Evolutionary conservation across 2,888 invertebrate genomes (phyloP).

Genomic region (Loripinus fragilis): DNA sequence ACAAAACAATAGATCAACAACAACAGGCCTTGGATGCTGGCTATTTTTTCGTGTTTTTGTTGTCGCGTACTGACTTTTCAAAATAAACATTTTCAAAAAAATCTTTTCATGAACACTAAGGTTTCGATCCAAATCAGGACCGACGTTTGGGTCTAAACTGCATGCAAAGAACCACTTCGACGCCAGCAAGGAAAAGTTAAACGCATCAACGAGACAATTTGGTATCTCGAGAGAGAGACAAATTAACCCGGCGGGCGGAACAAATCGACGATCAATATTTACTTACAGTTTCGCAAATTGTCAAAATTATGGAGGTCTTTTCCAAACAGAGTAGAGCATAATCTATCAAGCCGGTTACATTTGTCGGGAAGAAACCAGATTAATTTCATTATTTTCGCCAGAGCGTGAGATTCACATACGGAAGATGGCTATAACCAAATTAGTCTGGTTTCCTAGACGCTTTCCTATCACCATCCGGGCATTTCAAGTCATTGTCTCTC

Average conservation of each 20-base stretch:
- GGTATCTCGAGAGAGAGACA: conserved; percentile 33
- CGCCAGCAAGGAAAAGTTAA: no score
- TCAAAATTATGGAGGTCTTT: conserved; percentile 63
- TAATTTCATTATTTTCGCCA: conserved; percentile 45
- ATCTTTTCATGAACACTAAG: no score
- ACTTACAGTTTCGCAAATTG: conserved; percentile 57
- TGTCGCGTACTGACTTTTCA: no score
- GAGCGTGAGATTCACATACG: conserved; percentile 43
- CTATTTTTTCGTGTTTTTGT: no score
- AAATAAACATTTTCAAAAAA: no score
- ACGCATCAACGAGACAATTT: not conserved
- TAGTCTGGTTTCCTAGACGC: conserved; percentile 58
- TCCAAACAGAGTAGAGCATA: conserved; percentile 57
- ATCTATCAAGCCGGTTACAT: conserved; percentile 58
- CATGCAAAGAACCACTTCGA: no score
- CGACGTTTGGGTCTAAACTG: no score
- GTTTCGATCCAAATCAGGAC: no score
- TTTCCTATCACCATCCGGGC: conserved; percentile 52
- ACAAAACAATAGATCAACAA: no score
- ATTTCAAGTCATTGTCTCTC: conserved; percentile 51
- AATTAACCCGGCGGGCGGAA: conserved; percentile 56
- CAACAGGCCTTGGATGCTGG: no score
- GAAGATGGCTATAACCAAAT: conserved; percentile 38
- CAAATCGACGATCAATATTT: conserved; percentile 62
- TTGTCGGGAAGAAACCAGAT: conserved; percentile 47